Conservation (phyloP, 2,888 invertebrate species). For the Parelbella ahira region DNA sequence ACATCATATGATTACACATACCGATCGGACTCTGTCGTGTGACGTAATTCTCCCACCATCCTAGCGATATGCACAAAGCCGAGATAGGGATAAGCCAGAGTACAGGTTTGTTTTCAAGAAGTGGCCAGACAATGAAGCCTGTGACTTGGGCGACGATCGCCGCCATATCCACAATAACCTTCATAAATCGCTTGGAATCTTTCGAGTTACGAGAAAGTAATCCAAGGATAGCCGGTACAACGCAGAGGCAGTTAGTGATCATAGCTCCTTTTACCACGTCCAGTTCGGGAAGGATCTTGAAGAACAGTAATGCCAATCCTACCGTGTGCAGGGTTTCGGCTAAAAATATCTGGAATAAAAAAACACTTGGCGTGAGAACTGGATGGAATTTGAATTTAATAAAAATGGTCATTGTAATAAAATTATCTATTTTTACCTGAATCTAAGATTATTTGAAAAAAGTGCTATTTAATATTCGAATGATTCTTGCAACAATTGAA, state of each 20-base stretch:
- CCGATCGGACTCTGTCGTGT: conserved; percentile 91
- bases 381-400: too few relatives aligned
- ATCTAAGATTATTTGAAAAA: too few relatives aligned
- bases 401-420: too few relatives aligned
- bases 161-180: conserved; percentile 90
- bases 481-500: not conserved
- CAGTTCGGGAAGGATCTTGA: conserved; percentile 93
- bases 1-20: too few relatives aligned
- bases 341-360: conserved; percentile 82
- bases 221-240: conserved; percentile 90
- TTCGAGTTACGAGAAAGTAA: conserved; percentile 90
- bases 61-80: conserved; percentile 91
- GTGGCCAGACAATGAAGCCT: conserved; percentile 95
- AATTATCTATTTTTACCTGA: too few relatives aligned
- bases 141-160: conserved; percentile 94
- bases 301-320: conserved; percentile 92
- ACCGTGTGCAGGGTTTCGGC: conserved; percentile 94
- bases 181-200: conserved; percentile 88
- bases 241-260: conserved; percentile 96
- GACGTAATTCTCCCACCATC: conserved; percentile 99
- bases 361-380: too few relatives aligned
- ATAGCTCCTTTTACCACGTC: conserved; percentile 97
- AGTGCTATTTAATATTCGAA: too few relatives aligned
- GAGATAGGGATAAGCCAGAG: conserved; percentile 93
- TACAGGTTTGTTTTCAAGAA: conserved; percentile 86